Evolutionary conservation across 92 coral and sea anemone genomes (phyloP), one percentile per base, ranked within the genome.

Genomic region (Hydrozoanthus gracilis): DNA sequence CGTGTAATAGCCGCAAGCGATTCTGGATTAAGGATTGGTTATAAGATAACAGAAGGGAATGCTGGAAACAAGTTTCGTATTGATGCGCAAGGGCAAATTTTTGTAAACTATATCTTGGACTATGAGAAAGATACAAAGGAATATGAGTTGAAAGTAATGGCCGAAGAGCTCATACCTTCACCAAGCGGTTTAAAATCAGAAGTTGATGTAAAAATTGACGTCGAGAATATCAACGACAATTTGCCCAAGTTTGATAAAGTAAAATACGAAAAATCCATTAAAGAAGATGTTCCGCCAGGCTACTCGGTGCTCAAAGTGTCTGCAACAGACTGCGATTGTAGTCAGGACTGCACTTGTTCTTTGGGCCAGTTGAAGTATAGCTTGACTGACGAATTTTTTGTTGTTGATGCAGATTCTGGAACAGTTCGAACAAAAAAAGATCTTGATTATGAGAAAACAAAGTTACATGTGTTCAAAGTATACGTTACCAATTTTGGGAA

Each of bases 261-360:
- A 44, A 80, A 90, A 4, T 96, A 94, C 71, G 60, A 47, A 12
- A 86, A 73, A n/a, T 78, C 86, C 2, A 79, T 94, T 15, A 44
- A 16, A n/a, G 99, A 96, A 86, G 82, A 73, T 50, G 88, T 62
- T 52, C 88, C 90, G 7, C 75, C 92, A 2, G 98, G 98, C 3
- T 67, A 75, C 4, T 82, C 86, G 1, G 91, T 96, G 16, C 87
- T 92, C 66, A 67, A 90, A 10, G 95, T 94, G 6, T 45, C 82
- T 9, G 99, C 94, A 5, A 78, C 12, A 61, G 99, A 96, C 87
- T 90, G 94, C 70, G 99, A 96, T 71, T 96, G 99, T 70, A 76
- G 88, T 56, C 71, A 56, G 15, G 65, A 46, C 45, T 92, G 99
- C 44, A 47, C 6, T 49, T 94, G 99, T 75, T 47, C 86, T 61